Conservation (phyloP, 2,113 vertebrate genomes). For the Puntigrus tetrazona region DNA sequence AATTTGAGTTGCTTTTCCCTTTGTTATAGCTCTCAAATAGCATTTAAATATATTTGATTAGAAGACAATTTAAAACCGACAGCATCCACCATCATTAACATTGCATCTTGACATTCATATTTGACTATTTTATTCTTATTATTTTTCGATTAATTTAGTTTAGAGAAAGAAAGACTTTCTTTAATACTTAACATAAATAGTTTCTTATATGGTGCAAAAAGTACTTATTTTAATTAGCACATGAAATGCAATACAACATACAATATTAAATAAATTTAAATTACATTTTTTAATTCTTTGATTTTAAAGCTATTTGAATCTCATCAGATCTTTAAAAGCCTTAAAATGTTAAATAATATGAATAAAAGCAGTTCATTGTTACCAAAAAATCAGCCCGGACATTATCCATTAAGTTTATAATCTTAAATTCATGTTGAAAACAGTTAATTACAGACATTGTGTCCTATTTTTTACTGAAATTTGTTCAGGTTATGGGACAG, state of each 20-base stretch:
- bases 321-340: background rate
- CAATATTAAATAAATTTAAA: no score
- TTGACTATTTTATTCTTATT: no score
- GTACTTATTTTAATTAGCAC: no score
- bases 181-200: no score
- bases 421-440: background rate
- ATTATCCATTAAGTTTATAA: no score
- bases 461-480: background rate
- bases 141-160: no score
- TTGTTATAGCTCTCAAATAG: background rate
- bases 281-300: no score
- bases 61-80: background rate
- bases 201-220: no score
- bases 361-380: background rate
- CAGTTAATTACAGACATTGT: background rate
- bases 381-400: no score
- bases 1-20: background rate
- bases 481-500: background rate
- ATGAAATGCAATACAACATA: no score
- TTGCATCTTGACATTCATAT: background rate
- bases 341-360: background rate
- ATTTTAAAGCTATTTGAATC: background rate
- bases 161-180: no score
- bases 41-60: no score
- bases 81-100: background rate